Conservation (phyloP, 2,888 invertebrate genomes). For the Patella ulyssiponensis region DNA sequence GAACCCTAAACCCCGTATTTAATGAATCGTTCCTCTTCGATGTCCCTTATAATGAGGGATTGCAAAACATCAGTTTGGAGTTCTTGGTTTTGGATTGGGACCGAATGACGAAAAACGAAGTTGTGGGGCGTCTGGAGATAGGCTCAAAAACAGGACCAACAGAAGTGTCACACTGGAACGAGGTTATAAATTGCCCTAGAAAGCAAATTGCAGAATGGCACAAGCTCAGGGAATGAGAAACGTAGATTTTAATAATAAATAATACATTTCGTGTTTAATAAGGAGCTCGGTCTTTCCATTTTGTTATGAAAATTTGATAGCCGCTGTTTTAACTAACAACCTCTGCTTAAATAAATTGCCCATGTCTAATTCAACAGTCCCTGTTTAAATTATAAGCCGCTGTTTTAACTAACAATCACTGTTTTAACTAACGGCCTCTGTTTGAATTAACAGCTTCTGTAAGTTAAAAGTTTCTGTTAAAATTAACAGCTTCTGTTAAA, state of each 20-base stretch:
- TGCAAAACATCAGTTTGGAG: slow-evolving; percentile 86
- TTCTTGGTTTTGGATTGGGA: slow-evolving; percentile 96
- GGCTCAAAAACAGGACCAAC: slow-evolving; percentile 77
- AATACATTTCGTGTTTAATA: not conserved
- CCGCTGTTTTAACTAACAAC: too few relatives aligned
- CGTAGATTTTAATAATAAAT: not conserved
- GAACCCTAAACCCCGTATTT: slow-evolving; percentile 97
- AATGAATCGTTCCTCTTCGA: slow-evolving; percentile 99
- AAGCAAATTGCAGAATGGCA: slow-evolving; percentile 99
- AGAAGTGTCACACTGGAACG: slow-evolving; percentile 91
- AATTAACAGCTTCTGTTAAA: too few relatives aligned
- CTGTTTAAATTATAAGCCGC: too few relatives aligned
- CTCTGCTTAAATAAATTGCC: too few relatives aligned
- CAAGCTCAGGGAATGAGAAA: slow-evolving; percentile 79
- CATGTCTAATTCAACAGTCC: too few relatives aligned
- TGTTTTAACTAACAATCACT: too few relatives aligned
- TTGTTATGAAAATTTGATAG: not conserved
- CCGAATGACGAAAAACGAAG: slow-evolving; percentile 98
- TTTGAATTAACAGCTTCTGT: too few relatives aligned
- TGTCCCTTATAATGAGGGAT: slow-evolving; percentile 85
- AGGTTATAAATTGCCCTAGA: slow-evolving; percentile 95
- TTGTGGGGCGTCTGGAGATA: slow-evolving; percentile 94
- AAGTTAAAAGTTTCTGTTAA: too few relatives aligned
- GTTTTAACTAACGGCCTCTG: too few relatives aligned
- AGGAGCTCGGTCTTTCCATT: slow-evolving; percentile 2